Conservation (phyloP, 1,140 invertebrate genomes). For the Danaus plexippus region DNA sequence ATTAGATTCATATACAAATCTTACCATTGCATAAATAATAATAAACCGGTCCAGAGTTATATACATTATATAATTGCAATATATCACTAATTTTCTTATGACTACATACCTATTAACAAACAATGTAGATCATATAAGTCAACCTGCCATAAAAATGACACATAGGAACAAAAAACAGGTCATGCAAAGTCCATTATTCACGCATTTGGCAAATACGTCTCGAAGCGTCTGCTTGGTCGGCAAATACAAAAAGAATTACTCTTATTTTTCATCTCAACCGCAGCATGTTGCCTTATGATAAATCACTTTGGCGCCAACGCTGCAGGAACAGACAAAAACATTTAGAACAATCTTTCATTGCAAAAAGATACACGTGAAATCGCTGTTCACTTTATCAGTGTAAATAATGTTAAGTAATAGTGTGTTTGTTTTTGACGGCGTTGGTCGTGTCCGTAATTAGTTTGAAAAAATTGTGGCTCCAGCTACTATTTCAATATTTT, state of each 20-base stretch:
- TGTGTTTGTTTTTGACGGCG: no score
- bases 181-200: conserved; percentile 47
- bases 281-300: conserved; percentile 66
- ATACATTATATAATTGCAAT: no score
- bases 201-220: conserved; percentile 55
- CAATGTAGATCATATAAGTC: no score
- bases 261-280: conserved; percentile 64
- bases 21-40: no score
- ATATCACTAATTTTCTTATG: no score
- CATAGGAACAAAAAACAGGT: no score
- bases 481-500: neutral
- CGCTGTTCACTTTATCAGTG: conserved; percentile 37
- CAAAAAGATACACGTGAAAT: conserved; percentile 46
- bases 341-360: conserved; percentile 40
- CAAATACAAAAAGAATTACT: conserved; percentile 66
- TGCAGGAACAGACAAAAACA: conserved; percentile 47
- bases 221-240: conserved; percentile 36
- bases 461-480: neutral
- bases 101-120: no score
- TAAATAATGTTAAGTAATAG: conserved; percentile 12
- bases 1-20: no score
- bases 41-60: no score
- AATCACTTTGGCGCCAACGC: conserved; percentile 56
- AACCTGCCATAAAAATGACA: no score
- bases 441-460: neutral